These are phyloP conservation scores for Sipha maydis DNA, from an alignment of 2,888 invertebrate species.

Conservation along the genomic window DNA sequence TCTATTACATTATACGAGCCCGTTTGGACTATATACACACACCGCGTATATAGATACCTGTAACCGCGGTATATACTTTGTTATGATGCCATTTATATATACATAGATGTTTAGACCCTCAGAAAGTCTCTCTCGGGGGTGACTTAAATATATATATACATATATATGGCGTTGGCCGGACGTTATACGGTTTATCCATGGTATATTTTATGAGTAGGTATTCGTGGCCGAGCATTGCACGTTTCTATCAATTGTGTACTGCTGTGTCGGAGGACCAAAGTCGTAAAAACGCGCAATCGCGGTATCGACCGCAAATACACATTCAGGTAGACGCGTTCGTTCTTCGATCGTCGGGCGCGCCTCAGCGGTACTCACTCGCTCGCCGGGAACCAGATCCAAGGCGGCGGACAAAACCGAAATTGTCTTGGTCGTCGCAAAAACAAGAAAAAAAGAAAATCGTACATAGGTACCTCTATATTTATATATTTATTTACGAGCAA, in stretches of 20 bases:
- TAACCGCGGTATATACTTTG: not conserved
- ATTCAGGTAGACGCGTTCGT: not conserved
- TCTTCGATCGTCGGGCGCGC: not conserved
- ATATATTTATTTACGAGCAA: not conserved
- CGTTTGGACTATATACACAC: not conserved
- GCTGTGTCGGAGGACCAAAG: not conserved
- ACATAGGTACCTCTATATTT: not conserved
- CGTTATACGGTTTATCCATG: no score
- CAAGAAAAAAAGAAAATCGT: not conserved
- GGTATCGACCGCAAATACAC: not conserved
- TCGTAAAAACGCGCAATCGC: not conserved
- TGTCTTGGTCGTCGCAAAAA: not conserved
- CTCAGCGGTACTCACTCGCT: no score
- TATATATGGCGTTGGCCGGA: no score
- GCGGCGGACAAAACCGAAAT: not conserved
- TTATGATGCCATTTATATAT: not conserved
- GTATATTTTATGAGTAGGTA: no score
- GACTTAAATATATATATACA: not conserved
- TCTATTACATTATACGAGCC: not conserved
- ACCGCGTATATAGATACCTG: not conserved
- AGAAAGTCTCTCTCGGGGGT: conserved; percentile 52
- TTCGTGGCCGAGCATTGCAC: not conserved
- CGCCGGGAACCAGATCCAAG: no score
- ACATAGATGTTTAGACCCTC: conserved; percentile 9
- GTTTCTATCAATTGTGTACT: not conserved